Evolutionary conservation across 2,888 invertebrate genomes (phyloP).

Genomic region (Himalopsyche anomala): DNA sequence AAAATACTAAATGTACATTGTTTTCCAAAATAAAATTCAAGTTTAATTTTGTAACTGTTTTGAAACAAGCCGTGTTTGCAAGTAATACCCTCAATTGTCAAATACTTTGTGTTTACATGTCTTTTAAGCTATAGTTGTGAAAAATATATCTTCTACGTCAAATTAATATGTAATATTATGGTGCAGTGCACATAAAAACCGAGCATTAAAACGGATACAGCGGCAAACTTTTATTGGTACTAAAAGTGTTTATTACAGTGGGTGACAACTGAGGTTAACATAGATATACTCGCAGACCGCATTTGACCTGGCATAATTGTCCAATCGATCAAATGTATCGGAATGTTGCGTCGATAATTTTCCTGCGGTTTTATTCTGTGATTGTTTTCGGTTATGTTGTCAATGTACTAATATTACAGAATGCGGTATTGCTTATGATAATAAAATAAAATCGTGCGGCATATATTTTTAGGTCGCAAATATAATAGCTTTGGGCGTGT

Average conservation of each 20-base stretch:
- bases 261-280: background rate
- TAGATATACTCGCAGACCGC: background rate
- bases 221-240: background rate
- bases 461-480: background rate
- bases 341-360: slow-evolving; percentile 3
- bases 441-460: slow-evolving; percentile 6
- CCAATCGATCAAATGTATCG: slow-evolving; percentile 8
- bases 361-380: slow-evolving; percentile 14
- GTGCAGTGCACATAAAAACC: background rate
- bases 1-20: too few relatives aligned
- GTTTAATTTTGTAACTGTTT: too few relatives aligned
- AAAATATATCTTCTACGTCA: background rate
- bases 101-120: too few relatives aligned
- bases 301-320: background rate
- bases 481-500: background rate
- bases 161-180: background rate
- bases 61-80: too few relatives aligned
- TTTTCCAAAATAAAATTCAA: too few relatives aligned
- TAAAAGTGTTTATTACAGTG: background rate
- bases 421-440: background rate
- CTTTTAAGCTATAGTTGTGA: background rate
- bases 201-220: background rate
- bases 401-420: background rate
- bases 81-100: too few relatives aligned
- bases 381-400: background rate